Percentiles rank a stretch among this genome's conserved stretches.
These are phyloP conservation scores for Reticulitermes speratus DNA, from an alignment of 1,140 invertebrate species.

Conservation along the genomic window DNA sequence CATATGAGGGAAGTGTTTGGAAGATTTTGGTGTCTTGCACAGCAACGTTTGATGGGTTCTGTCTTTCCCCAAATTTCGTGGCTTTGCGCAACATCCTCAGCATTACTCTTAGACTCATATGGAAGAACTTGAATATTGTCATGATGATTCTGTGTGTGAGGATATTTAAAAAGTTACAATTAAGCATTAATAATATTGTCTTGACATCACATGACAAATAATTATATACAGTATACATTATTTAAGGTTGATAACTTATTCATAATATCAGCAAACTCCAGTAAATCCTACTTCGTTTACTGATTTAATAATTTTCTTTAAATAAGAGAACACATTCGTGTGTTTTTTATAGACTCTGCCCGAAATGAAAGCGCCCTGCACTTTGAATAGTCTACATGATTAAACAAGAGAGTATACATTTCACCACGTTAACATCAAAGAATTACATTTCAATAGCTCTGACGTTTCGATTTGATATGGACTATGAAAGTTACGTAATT, in stretches of 20 bases:
- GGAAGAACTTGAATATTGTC: constrained; percentile 9
- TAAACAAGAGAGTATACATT: background rate
- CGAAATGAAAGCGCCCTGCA: background rate
- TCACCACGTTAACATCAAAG: background rate
- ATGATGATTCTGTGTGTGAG: background rate
- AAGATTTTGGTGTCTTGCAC: background rate
- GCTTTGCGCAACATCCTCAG: background rate
- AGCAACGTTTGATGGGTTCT: background rate
- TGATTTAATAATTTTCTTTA: background rate
- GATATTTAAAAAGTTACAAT: background rate
- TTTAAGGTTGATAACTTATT: background rate
- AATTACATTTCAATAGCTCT: background rate
- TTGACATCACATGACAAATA: background rate
- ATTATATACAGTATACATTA: background rate
- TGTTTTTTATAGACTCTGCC: background rate
- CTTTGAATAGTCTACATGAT: background rate
- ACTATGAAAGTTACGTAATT: background rate
- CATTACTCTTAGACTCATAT: background rate
- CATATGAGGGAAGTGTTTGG: background rate
- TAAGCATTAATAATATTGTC: background rate
- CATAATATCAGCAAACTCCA: background rate
- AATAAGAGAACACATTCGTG: background rate
- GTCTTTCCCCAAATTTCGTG: background rate
- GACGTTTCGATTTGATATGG: background rate
- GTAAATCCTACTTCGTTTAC: background rate